phyloP scores from a whole-genome alignment of 2,797 vertebrate genomes.

The Tokudaia muenninki region DNA sequence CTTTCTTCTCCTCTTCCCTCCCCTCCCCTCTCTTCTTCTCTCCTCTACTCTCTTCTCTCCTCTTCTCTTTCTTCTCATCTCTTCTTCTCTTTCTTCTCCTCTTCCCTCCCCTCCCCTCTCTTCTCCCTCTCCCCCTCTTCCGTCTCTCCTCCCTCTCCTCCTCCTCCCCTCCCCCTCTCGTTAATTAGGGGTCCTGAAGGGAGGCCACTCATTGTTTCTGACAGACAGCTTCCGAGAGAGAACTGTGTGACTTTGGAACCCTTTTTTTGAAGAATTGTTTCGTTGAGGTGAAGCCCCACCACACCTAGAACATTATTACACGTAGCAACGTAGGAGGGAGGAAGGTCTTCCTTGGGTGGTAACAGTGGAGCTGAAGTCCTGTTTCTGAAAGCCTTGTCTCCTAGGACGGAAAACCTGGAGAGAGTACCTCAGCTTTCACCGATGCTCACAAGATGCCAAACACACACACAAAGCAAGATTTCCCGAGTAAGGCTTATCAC shows the following conservation, averaged over 20 bases:
- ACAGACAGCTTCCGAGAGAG: constrained; percentile 61
- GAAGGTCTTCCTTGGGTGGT: background rate
- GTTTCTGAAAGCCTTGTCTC: background rate
- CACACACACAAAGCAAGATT: background rate
- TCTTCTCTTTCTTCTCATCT: background rate
- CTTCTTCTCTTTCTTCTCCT: background rate
- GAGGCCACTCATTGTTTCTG: constrained; percentile 53
- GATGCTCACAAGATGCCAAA: background rate
- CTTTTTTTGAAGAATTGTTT: background rate
- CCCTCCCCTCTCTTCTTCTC: background rate
- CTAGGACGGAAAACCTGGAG: background rate
- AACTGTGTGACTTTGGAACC: constrained; percentile 1
- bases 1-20: background rate
- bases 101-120: background rate
- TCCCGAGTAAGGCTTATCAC: background rate
- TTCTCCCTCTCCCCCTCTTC: too few relatives aligned
- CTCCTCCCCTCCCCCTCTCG: background rate
- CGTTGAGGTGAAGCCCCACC: background rate
- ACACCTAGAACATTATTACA: background rate
- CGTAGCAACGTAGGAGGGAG: background rate
- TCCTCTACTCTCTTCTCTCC: background rate
- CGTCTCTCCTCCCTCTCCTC: background rate
- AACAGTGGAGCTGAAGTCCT: background rate
- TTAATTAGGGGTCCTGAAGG: constrained; percentile 67
- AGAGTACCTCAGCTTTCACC: background rate